These are phyloP conservation scores for Macroglossus sobrinus DNA, from an alignment of 2,113 vertebrate species.

Conservation along the genomic window DNA sequence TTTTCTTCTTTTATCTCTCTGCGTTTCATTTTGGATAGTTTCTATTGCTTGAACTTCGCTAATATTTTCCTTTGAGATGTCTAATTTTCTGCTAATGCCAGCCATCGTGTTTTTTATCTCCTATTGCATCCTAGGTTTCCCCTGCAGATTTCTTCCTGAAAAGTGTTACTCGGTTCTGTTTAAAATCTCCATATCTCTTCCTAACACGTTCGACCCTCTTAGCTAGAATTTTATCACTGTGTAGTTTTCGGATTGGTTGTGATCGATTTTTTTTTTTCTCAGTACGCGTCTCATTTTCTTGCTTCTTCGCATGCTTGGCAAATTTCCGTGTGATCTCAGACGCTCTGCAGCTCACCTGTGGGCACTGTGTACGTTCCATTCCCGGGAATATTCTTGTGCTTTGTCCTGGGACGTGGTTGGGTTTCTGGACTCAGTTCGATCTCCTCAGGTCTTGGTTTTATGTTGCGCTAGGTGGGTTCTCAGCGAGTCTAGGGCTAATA, in stretches of 20 bases:
- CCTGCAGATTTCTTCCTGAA: not conserved
- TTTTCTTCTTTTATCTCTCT: not conserved
- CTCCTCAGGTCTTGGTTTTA: not conserved
- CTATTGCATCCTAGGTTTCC: not conserved
- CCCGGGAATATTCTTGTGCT: not conserved
- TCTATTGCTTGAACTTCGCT: not conserved
- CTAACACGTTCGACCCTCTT: not conserved
- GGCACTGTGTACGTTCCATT: not conserved
- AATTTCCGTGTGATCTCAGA: conserved; percentile 9
- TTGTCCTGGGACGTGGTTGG: not conserved
- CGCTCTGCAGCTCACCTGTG: not conserved
- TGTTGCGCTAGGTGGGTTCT: not conserved
- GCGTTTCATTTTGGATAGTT: not conserved
- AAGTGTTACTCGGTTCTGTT: conserved; percentile 1
- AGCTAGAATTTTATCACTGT: not conserved
- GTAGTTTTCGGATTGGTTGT: conserved; percentile 31
- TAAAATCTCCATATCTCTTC: not conserved
- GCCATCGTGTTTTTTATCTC: not conserved
- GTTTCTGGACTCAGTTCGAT: not conserved
- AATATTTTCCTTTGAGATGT: not conserved
- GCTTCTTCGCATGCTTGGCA: not conserved
- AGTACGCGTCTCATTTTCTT: not conserved
- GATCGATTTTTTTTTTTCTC: conserved; percentile 36
- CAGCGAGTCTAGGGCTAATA: not conserved
- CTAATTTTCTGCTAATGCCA: not conserved